phyloP scores from a whole-genome alignment of 1,140 invertebrate genomes.

The Coenobita brevimanus region DNA sequence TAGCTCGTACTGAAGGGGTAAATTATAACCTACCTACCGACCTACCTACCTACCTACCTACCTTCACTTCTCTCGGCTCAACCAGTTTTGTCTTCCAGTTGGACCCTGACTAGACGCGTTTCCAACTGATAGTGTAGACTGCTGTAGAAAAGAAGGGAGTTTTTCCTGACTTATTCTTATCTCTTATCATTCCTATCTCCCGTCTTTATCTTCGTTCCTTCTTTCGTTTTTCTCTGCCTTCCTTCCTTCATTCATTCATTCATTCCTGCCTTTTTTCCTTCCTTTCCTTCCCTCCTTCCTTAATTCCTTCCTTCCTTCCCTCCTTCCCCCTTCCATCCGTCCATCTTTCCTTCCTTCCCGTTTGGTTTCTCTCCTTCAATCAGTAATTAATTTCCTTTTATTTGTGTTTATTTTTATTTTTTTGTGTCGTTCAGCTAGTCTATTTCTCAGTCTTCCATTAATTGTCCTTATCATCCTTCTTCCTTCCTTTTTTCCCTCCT shows the following conservation, averaged over 20 bases:
- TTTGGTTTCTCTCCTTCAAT: background rate
- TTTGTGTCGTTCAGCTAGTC: background rate
- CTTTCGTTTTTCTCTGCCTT: too few relatives aligned
- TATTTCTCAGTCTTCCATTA: background rate
- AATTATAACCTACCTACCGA: too few relatives aligned
- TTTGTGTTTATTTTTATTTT: background rate
- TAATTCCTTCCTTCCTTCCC: background rate
- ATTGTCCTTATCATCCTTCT: background rate
- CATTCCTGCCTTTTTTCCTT: background rate
- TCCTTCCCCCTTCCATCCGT: background rate
- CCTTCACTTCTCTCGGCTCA: too few relatives aligned
- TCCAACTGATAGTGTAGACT: too few relatives aligned
- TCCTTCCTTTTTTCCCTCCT: background rate
- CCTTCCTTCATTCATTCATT: background rate
- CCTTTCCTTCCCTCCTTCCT: background rate
- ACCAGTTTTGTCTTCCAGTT: too few relatives aligned
- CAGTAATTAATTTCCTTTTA: background rate
- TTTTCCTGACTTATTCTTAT: too few relatives aligned
- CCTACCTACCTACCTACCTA: too few relatives aligned
- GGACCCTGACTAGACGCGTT: too few relatives aligned
- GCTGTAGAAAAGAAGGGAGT: too few relatives aligned
- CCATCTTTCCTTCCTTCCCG: background rate
- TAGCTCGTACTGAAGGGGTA: too few relatives aligned
- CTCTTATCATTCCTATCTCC: too few relatives aligned
- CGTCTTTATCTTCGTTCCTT: too few relatives aligned